Conservation (phyloP, 2,113 vertebrate genomes). For the Halichoerus grypus region DNA sequence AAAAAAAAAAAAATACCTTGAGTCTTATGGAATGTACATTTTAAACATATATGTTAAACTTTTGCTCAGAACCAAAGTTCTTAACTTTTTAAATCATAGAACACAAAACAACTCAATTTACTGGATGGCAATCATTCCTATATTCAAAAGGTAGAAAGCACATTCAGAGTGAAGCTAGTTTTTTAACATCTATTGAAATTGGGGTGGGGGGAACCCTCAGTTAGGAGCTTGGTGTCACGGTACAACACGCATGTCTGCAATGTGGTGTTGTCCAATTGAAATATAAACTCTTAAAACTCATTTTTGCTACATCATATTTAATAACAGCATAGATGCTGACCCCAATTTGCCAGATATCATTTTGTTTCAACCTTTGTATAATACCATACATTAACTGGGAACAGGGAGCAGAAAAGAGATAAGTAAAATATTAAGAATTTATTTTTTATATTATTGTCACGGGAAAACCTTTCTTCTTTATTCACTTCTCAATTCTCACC, state of each 20-base stretch:
- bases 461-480: neutral
- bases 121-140: neutral
- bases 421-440: conserved; percentile 4
- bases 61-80: neutral
- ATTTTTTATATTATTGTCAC: neutral
- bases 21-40: neutral
- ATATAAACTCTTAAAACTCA: neutral
- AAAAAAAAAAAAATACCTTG: neutral
- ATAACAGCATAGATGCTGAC: neutral
- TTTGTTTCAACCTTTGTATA: conserved; percentile 28
- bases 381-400: conserved; percentile 15
- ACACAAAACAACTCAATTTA: neutral
- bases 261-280: neutral
- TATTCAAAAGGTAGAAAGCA: neutral
- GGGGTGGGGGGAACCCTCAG: fast-evolving
- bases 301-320: neutral
- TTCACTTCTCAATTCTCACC: neutral
- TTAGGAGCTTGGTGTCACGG: too few species aligned
- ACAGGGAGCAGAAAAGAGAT: neutral
- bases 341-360: neutral
- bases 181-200: neutral
- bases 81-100: neutral
- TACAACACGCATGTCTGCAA: fast-evolving
- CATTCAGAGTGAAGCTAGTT: neutral
- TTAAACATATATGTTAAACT: neutral